A percentile compares a stretch with the other conserved stretches of the same genome.
phyloP scores from a whole-genome alignment of 2,113 vertebrate genomes.

The Marmota monax region DNA sequence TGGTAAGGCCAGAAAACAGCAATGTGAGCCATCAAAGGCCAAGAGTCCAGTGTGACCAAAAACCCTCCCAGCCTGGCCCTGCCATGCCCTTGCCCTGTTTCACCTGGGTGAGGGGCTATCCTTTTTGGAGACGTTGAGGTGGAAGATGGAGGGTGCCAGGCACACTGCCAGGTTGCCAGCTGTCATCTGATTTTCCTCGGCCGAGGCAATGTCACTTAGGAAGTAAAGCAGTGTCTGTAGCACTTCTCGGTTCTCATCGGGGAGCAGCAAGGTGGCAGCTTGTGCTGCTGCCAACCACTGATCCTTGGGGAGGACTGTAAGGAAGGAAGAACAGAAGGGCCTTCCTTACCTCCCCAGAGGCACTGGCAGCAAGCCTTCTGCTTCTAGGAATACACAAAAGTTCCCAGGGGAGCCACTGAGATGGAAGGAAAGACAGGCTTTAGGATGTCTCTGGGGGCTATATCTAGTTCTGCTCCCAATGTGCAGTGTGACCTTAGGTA shows the following conservation, averaged over 20 bases:
- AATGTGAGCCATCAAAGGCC: not conserved
- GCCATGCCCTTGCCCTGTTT: not conserved
- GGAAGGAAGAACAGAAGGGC: not conserved
- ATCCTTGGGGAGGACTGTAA: conserved; percentile 90
- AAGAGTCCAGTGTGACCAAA: not conserved
- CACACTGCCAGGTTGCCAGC: conserved; percentile 93
- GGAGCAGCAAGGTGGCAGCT: conserved; percentile 90
- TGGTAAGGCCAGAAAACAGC: not conserved
- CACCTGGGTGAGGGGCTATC: conserved; percentile 91
- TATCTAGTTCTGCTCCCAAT: not conserved
- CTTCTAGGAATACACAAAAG: not conserved
- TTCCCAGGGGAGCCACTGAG: not conserved
- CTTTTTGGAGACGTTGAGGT: conserved; percentile 93
- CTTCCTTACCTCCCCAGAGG: conserved; percentile 20
- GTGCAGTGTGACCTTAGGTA: not conserved
- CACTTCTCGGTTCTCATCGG: conserved; percentile 93
- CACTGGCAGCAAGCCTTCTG: not conserved
- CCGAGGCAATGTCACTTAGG: conserved; percentile 92
- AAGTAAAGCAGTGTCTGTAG: conserved; percentile 94
- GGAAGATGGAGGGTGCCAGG: conserved; percentile 93
- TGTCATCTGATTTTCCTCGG: conserved; percentile 94
- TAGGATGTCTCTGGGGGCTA: not conserved
- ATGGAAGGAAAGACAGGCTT: not conserved
- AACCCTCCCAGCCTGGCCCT: not conserved
- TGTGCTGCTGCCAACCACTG: conserved; percentile 91